Evolutionary conservation across 2,888 invertebrate genomes (phyloP), one percentile per base, ranked within the genome.

Genomic region (Acronicta psi): DNA sequence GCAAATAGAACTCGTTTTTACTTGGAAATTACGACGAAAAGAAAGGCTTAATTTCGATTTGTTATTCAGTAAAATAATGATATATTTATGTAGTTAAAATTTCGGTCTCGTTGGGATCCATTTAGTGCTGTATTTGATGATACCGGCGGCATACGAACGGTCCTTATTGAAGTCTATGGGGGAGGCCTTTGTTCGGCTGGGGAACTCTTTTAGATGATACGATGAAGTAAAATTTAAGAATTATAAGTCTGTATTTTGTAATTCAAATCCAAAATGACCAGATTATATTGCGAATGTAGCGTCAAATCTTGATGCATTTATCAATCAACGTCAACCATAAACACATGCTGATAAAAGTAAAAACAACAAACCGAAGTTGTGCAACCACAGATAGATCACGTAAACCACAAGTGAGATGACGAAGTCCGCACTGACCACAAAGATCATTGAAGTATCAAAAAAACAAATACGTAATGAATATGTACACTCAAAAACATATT

Each of bases 351-450:
- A 25, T 29, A 37, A 42, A 46, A 0, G 47, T 54, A 59, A 72
- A 59, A 69, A 66, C 37, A 51, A 56, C 44, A 43, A 60, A 37
- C 44, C 20, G n/a, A 43, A 52, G 40, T 10, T 47, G 37, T 59
- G 38, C 34, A 69, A 55, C 18, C 29, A 31, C 41, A 43, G 50
- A 54, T 51, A 62, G 36, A 61, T 59, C 71, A 61, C 69, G 61
- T 61, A 61, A 59, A 17, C 46, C 37, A 34, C 2, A 29, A 18
- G n/a, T 16, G n/a, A 53, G 23, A 50, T 41, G 42, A 51, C 59
- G 38, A 51, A 37, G 44, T 41, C 14, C 43, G 2, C 29, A 31
- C 13, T 44, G 3, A 41, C 45, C 29, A 58, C 50, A 70, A 51
- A 47, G 9, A 34, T 36, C 13, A 31, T 40, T 46, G 3, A 42